Conservation (phyloP, 2,888 invertebrate species). For the Parnassius smintheus region DNA sequence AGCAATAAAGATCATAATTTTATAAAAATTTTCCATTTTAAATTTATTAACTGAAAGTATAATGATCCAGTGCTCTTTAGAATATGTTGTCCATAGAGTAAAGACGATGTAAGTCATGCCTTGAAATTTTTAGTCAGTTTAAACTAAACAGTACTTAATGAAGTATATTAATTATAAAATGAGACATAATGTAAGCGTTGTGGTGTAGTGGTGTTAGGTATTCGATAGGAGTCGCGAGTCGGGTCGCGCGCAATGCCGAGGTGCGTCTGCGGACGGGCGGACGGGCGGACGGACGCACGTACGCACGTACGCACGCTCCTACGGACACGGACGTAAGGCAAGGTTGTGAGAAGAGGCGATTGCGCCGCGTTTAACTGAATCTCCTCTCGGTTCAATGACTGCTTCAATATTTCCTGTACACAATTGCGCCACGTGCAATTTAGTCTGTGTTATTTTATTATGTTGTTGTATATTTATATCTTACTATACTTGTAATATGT, state of each 20-base stretch:
- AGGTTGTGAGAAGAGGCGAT: slow-evolving; percentile 68
- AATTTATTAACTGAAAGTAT: slow-evolving; percentile 70
- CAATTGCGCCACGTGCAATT: slow-evolving; percentile 78
- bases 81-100: slow-evolving; percentile 76
- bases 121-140: slow-evolving; percentile 77
- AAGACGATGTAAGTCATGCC: slow-evolving; percentile 76
- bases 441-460: slow-evolving; percentile 78
- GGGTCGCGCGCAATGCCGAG: slow-evolving; percentile 28
- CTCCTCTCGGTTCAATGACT: slow-evolving; percentile 78
- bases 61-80: slow-evolving; percentile 79
- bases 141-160: slow-evolving; percentile 77
- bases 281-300: neutral
- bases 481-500: slow-evolving; percentile 77
- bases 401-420: slow-evolving; percentile 75
- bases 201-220: slow-evolving; percentile 55
- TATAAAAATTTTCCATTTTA: slow-evolving; percentile 69
- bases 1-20: slow-evolving; percentile 70
- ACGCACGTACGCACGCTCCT: neutral
- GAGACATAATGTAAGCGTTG: slow-evolving; percentile 66
- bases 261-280: slow-evolving; percentile 5
- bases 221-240: slow-evolving; percentile 33
- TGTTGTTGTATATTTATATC: slow-evolving; percentile 80
- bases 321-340: slow-evolving; percentile 35
- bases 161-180: slow-evolving; percentile 54
- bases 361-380: slow-evolving; percentile 53